These are phyloP conservation scores for Synergus itoensis DNA, from an alignment of 2,888 invertebrate genomes.

Conservation along the genomic window DNA sequence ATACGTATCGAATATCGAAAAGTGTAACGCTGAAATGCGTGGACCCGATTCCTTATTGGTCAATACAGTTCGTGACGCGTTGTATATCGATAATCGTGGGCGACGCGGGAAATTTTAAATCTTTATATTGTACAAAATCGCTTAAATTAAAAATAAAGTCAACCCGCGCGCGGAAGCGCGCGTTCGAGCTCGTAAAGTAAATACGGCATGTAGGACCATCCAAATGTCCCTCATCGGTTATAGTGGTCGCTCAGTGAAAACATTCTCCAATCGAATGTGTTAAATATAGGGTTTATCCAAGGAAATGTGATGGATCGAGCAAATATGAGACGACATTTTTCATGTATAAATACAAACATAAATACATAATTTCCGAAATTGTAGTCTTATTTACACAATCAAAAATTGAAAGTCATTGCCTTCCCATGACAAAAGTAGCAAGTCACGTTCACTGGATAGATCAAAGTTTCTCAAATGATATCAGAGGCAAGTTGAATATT, in stretches of 20 bases:
- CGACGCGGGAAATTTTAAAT: too few species aligned
- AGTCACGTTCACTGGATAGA: neutral
- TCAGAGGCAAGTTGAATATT: neutral
- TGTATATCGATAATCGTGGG: too few species aligned
- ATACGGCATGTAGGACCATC: neutral
- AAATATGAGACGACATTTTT: neutral
- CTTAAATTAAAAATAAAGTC: too few species aligned
- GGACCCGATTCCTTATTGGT: too few species aligned
- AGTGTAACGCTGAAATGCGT: too few species aligned
- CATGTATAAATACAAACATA: neutral
- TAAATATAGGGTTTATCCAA: neutral
- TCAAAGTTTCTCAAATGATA: neutral
- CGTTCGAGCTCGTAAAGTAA: too few species aligned
- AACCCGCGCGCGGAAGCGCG: too few species aligned
- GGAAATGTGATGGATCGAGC: neutral
- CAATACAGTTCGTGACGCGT: too few species aligned
- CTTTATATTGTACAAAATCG: too few species aligned
- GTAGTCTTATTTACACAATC: neutral
- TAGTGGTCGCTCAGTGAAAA: neutral
- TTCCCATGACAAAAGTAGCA: neutral
- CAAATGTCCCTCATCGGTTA: neutral
- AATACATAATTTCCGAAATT: neutral
- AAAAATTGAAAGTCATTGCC: neutral
- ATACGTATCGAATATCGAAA: too few species aligned
- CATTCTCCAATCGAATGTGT: neutral